Evolutionary conservation across 1,140 invertebrate species (phyloP).

Genomic region (Calycopis cecrops): DNA sequence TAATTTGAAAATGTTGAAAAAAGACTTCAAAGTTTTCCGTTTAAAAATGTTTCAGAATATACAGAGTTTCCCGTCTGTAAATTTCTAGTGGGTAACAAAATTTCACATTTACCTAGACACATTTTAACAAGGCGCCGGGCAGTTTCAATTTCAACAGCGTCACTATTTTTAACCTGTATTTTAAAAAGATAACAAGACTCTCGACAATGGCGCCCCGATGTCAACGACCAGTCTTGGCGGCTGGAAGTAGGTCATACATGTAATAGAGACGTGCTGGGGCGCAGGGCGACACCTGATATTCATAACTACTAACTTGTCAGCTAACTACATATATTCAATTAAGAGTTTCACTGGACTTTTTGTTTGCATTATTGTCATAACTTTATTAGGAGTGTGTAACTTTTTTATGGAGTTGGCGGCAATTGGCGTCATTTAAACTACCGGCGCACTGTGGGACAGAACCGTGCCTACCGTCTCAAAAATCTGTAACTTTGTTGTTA

Average conservation of each 20-base stretch:
- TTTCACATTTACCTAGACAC: constrained; percentile 9
- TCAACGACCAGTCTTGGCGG: constrained; percentile 7
- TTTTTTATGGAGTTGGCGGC: no score
- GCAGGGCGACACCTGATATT: no score
- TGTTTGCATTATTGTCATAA: no score
- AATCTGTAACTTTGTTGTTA: no score
- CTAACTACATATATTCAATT: no score
- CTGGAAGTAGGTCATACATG: constrained; percentile 3
- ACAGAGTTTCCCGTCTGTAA: not conserved
- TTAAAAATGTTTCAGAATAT: not conserved
- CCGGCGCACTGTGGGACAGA: no score
- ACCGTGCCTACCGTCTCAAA: no score
- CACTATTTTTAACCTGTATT: constrained; percentile 7
- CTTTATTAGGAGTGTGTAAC: no score
- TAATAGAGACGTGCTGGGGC: not conserved
- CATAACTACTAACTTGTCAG: no score
- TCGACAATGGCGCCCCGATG: constrained; percentile 29
- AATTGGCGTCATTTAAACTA: no score
- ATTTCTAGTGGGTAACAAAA: constrained; percentile 6
- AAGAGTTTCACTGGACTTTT: no score
- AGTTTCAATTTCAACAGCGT: constrained; percentile 8
- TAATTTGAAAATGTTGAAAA: not conserved
- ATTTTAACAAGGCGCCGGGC: constrained; percentile 5
- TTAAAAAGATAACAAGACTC: constrained; percentile 12
- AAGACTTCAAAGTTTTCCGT: not conserved